Base-by-base conservation (phyloP, 2,797 vertebrate genomes). In the Fratercula arctica region DNA sequence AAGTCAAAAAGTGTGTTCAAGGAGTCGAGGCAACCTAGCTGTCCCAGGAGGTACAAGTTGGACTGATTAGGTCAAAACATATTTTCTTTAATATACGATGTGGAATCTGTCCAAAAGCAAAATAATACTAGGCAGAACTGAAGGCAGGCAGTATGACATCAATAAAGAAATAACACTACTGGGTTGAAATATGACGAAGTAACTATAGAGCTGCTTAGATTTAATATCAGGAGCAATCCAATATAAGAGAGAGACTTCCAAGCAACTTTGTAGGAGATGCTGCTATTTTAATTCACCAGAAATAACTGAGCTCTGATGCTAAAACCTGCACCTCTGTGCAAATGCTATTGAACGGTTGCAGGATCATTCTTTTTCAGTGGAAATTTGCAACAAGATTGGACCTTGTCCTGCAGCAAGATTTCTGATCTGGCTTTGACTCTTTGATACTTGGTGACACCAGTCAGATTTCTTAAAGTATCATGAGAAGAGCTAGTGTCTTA, bases 381-480 rank as follows among this genome's bases (percentile, higher is more conserved):
- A 61, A 89, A 63, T 74, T 63, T 84, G 3, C 70, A 76, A 68
- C 33, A 90, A 67, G 74, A 35, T 69, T 78, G 50, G 85, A 33
- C 50, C 80, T 86, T 59, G 68, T 93, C 91, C 81, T 95, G 75
- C 91, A 96, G 91, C 92, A 94, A 92, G 37, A 91, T 95, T 95
- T 89, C 63, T 83, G 45, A 39, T 95, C 48, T 91, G 46, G 25
- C 60, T 68, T 87, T 95, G 77, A 90, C 31, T 85, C 26, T 74
- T 33, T 96, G 80, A 96, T 95, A 53, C 51, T 74, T 74, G 56
- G 37, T 93, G 96, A 92, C 91, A 87, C 53, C 43, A 77, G 83
- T 89, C 86, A 90, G 54, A 57, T 92, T 93, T 96, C 76, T 89
- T 81, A 35, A 90, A 82, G 39, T 64, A 69, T 85, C 82, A 67